phyloP scores from a whole-genome alignment of 2,888 invertebrate species.

The Amiota communis region DNA sequence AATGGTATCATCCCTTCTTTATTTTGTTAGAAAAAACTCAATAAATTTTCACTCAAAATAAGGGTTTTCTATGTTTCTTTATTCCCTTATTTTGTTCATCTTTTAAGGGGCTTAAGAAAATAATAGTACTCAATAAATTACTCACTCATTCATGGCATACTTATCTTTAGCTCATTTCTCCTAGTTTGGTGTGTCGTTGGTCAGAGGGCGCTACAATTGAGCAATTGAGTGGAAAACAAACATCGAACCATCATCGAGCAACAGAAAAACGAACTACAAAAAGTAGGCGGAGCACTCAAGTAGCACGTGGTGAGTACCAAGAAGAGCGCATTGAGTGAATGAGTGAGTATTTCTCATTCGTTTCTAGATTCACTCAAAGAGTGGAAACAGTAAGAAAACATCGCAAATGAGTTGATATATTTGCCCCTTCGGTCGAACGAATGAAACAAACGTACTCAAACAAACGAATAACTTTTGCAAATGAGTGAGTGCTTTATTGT shows the following conservation, averaged over 20 bases:
- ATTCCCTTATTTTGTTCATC: background rate
- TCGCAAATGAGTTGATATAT: no score
- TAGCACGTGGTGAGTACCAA: slow-evolving; percentile 8
- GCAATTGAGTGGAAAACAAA: slow-evolving; percentile 32
- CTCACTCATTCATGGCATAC: background rate
- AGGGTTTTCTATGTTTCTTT: background rate
- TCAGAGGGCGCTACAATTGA: slow-evolving; percentile 34
- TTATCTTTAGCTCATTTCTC: background rate
- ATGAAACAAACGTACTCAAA: no score
- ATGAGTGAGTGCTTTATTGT: no score
- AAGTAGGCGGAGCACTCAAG: slow-evolving; percentile 66
- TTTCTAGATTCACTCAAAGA: slow-evolving; percentile 6
- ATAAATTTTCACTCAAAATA: background rate
- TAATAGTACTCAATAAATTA: background rate
- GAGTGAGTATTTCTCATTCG: slow-evolving; percentile 47
- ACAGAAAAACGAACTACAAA: slow-evolving; percentile 42
- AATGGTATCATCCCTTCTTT: no score
- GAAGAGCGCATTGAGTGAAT: slow-evolving; percentile 49
- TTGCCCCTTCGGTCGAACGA: no score
- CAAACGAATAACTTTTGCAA: no score
- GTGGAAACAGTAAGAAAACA: no score
- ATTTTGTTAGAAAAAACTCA: background rate
- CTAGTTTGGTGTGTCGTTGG: background rate
- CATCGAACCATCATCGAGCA: slow-evolving; percentile 20
- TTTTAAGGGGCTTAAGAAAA: background rate